Evolutionary conservation across 2,888 invertebrate species (phyloP).

Genomic region (Taphrorychus bicolor): DNA sequence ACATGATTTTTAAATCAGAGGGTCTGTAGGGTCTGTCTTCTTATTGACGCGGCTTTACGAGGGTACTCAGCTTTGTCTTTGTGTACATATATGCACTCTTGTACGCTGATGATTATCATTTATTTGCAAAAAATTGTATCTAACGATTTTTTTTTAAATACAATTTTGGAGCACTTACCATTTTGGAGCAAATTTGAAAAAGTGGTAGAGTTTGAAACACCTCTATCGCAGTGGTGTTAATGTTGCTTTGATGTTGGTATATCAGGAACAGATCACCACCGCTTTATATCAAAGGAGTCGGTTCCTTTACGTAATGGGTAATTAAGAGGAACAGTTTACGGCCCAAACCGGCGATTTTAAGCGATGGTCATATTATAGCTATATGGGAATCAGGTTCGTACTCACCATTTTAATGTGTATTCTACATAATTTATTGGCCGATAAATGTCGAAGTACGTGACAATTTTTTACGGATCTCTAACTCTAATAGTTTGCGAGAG

Average conservation of each 20-base stretch:
- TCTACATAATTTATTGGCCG: constrained; percentile 26
- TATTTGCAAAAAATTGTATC: too few species aligned
- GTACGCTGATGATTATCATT: too few species aligned
- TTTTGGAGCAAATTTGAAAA: neutral
- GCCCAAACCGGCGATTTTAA: constrained; percentile 28
- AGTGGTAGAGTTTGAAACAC: neutral
- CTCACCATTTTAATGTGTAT: constrained; percentile 15
- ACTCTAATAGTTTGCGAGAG: too few species aligned
- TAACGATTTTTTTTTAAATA: too few species aligned
- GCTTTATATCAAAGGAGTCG: constrained; percentile 38
- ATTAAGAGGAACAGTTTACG: constrained; percentile 30
- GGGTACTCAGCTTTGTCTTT: too few species aligned
- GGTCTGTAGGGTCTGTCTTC: neutral
- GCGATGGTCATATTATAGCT: constrained; percentile 32
- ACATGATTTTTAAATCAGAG: constrained; percentile 31
- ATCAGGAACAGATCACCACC: constrained; percentile 23
- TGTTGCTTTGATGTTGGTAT: constrained; percentile 12
- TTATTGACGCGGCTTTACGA: neutral
- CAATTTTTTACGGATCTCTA: too few species aligned
- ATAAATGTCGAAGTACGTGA: constrained; percentile 15
- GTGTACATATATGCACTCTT: too few species aligned
- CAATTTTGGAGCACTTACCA: too few species aligned
- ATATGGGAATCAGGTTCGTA: constrained; percentile 33
- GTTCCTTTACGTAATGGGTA: constrained; percentile 35
- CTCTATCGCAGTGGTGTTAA: constrained; percentile 18